Conservation (phyloP, 2,888 invertebrate genomes). For the Xestia c-nigrum region DNA sequence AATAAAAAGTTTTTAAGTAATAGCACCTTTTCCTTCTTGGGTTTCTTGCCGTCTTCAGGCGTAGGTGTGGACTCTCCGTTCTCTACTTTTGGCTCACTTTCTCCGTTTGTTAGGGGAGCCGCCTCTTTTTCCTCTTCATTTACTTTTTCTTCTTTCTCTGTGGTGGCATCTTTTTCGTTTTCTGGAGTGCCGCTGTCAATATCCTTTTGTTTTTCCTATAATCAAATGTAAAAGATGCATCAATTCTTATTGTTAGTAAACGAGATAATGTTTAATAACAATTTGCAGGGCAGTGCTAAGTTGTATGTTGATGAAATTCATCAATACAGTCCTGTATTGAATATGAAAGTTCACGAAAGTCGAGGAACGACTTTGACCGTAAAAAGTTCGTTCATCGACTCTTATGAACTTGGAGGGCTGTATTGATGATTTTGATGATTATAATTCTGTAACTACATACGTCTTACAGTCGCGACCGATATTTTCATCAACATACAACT, state of each 20-base stretch:
- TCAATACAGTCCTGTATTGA: too few species aligned
- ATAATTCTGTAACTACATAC: too few species aligned
- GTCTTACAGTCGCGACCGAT: too few species aligned
- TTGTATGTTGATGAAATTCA: too few species aligned
- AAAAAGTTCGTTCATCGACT: too few species aligned
- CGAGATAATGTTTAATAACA: too few species aligned
- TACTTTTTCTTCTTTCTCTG: slow-evolving; percentile 91
- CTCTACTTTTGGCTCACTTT: slow-evolving; percentile 84
- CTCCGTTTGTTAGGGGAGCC: slow-evolving; percentile 83
- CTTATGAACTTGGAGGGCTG: too few species aligned
- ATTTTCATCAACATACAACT: too few species aligned
- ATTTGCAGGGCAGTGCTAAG: too few species aligned
- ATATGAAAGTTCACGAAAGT: too few species aligned
- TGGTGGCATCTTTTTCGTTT: slow-evolving; percentile 93
- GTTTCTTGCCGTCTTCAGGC: slow-evolving; percentile 90
- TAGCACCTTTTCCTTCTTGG: slow-evolving; percentile 92
- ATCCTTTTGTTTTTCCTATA: slow-evolving; percentile 91
- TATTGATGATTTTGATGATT: too few species aligned
- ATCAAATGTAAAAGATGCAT: slow-evolving; percentile 48
- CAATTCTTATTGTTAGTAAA: neutral
- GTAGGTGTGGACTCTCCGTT: slow-evolving; percentile 82
- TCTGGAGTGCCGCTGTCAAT: slow-evolving; percentile 90
- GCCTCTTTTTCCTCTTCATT: slow-evolving; percentile 77
- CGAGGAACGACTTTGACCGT: too few species aligned
- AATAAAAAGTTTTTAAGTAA: slow-evolving; percentile 17